These are phyloP conservation scores for Trachymyrmex cornetzi DNA, from an alignment of 1,140 invertebrate genomes.

Conservation along the genomic window DNA sequence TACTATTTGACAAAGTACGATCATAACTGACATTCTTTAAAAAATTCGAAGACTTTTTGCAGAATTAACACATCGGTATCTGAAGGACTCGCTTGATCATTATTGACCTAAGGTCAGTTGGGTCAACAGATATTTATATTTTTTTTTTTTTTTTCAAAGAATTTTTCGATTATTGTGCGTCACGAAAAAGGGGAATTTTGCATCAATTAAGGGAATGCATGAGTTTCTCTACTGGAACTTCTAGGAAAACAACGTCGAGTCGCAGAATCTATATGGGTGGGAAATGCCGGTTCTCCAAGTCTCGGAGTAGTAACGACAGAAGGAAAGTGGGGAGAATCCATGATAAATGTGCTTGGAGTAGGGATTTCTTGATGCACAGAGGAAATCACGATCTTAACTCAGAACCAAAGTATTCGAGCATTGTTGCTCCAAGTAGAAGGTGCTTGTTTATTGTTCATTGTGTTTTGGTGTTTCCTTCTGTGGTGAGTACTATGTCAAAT, in stretches of 20 bases:
- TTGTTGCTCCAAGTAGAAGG: conserved; percentile 20
- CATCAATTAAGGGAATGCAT: background rate
- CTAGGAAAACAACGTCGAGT: conserved; percentile 18
- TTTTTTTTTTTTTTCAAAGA: background rate
- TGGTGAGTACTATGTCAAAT: conserved; percentile 40
- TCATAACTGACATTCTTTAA: background rate
- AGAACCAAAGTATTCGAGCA: background rate
- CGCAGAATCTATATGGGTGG: conserved; percentile 13
- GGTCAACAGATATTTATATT: background rate
- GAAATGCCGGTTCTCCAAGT: conserved; percentile 60
- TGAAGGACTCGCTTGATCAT: background rate
- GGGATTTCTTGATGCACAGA: conserved; percentile 29
- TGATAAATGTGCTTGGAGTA: conserved; percentile 51
- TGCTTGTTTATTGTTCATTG: background rate
- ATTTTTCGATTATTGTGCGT: background rate
- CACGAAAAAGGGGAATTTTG: background rate
- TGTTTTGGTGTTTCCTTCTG: background rate
- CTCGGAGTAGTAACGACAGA: background rate
- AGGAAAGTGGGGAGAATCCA: conserved; percentile 49
- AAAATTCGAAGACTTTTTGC: background rate
- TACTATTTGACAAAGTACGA: background rate
- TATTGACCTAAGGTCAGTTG: background rate
- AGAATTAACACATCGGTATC: background rate
- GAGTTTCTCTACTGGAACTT: background rate
- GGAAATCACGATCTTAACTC: conserved; percentile 11